Evolutionary conservation across 2,888 invertebrate genomes (phyloP).

Genomic region (Helleia helle): DNA sequence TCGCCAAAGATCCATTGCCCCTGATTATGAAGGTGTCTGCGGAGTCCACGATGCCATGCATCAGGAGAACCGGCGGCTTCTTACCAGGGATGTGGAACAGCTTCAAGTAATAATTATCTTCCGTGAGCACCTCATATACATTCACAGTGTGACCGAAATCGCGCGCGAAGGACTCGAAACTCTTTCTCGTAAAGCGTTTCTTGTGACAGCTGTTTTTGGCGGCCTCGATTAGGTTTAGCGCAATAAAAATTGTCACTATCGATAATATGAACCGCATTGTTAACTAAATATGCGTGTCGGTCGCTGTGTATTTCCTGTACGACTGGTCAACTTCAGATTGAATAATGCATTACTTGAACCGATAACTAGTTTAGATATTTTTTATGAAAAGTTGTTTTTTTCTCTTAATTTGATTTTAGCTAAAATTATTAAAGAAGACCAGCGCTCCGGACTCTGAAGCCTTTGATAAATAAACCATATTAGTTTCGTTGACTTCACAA

Average conservation of each 20-base stretch:
- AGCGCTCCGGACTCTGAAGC: no score
- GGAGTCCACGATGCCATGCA: conserved; percentile 33
- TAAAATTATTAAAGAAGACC: background rate
- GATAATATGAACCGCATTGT: background rate
- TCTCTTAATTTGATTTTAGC: background rate
- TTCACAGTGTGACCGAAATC: conserved; percentile 22
- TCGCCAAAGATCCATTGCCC: conserved; percentile 27
- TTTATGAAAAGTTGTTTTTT: background rate
- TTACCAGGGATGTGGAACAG: conserved; percentile 28
- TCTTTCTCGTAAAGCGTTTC: conserved; percentile 1
- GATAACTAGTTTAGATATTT: background rate
- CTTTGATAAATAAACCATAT: no score
- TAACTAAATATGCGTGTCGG: background rate
- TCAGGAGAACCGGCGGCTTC: conserved; percentile 26
- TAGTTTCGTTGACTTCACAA: no score
- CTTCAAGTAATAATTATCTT: conserved; percentile 32
- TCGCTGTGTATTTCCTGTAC: background rate
- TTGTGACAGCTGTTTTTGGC: background rate
- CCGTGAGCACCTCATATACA: conserved; percentile 25
- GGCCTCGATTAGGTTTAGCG: background rate
- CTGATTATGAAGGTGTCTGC: conserved; percentile 32
- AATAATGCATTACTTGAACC: background rate
- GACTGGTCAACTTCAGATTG: background rate
- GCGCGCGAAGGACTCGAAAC: conserved; percentile 21
- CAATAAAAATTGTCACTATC: background rate